Evolutionary conservation across 2,113 vertebrate genomes (phyloP), one percentile per base, ranked within the genome.

Genomic region (Anoplopoma fimbria): DNA sequence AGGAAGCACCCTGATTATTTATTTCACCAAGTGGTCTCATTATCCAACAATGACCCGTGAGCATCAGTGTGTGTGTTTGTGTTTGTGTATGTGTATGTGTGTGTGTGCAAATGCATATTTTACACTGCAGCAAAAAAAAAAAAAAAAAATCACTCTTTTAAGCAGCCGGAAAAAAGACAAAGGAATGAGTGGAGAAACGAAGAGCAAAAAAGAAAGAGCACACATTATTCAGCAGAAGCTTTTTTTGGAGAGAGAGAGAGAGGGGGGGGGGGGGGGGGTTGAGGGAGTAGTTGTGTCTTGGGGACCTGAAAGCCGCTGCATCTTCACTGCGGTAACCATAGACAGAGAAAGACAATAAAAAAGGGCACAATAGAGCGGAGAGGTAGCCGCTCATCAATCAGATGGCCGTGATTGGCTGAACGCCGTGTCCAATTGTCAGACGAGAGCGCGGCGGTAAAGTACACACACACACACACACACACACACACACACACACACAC

Each of bases 281-380:
- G 71, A 76, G 82, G 63, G 82, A 33, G 74, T 36, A 53, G 69
- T 75, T 79, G 77, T 71, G 67, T 84, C 69, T 84, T 77, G 72
- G 88, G 70, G 77, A 80, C 33, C n/a, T 84, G 57, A 38, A 69
- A 64, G 33, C 68, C 36, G 13, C 86, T 89, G 88, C 87, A 88
- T 86, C 84, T 89, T 78, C 69, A 86, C 86, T 87, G 90, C 89
- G 83, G 89, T 69, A 91, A 60, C 53, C 68, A 61, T 85, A 82
- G 87, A 75, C 71, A 65, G 63, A 47, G 62, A 36, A 81, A 75
- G 79, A 83, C 72, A 64, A 88, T 49, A 53, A 55, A 74, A 65
- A 62, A 33, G 36, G 64, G 51, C 17, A 2, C 3, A 23, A n/a
- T 70, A 49, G 64, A 38, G 61, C 47, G 12, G 47, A 75, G 69